These are phyloP conservation scores for Sminthurides aquaticus DNA, from an alignment of 2,888 invertebrate genomes.

Conservation along the genomic window DNA sequence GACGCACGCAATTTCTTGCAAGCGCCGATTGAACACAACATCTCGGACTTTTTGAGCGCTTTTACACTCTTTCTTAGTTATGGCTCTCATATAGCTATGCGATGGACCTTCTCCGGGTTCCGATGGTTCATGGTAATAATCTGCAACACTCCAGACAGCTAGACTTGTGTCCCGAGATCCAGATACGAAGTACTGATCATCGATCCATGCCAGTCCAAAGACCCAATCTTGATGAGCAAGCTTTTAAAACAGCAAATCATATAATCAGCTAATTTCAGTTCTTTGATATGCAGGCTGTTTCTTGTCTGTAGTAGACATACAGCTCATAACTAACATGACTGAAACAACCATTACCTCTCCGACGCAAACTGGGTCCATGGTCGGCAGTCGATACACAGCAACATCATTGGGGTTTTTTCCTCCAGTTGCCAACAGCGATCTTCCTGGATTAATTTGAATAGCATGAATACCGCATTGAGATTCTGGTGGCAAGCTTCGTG, in stretches of 20 bases:
- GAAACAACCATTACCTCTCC: slow-evolving; percentile 75
- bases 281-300: neutral
- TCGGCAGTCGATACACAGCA: slow-evolving; percentile 83
- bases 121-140: slow-evolving; percentile 35
- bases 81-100: slow-evolving; percentile 55
- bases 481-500: slow-evolving; percentile 44
- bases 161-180: slow-evolving; percentile 86
- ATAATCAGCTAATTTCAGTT: neutral
- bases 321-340: too few species aligned
- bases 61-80: slow-evolving; percentile 68
- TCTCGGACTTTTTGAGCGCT: slow-evolving; percentile 73
- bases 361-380: slow-evolving; percentile 86
- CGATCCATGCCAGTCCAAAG: slow-evolving; percentile 87
- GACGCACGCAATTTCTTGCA: slow-evolving; percentile 80
- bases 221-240: slow-evolving; percentile 86
- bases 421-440: slow-evolving; percentile 79
- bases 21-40: slow-evolving; percentile 74
- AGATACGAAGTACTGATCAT: slow-evolving; percentile 89
- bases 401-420: slow-evolving; percentile 87
- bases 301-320: too few species aligned
- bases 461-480: slow-evolving; percentile 86
- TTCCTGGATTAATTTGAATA: slow-evolving; percentile 85
- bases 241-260: slow-evolving; percentile 44
- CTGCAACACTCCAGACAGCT: slow-evolving; percentile 76
- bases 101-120: slow-evolving; percentile 28